Percentiles rank a stretch among this genome's conserved stretches.
phyloP scores from a whole-genome alignment of 2,888 invertebrate genomes.

The Petrophora chlorosata region DNA sequence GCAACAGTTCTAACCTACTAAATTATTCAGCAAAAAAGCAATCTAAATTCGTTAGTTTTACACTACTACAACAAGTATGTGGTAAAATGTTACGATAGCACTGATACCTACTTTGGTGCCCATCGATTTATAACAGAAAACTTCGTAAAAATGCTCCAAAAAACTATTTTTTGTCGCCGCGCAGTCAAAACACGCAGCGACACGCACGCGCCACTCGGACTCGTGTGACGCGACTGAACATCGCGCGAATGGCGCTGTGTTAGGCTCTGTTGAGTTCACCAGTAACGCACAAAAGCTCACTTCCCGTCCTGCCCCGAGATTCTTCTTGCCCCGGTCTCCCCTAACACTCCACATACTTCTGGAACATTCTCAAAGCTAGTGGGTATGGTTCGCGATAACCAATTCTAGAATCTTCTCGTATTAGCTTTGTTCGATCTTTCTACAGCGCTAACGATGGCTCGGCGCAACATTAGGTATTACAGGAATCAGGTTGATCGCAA shows the following conservation, averaged over 20 bases:
- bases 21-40: constrained; percentile 16
- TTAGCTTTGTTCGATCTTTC: too few species aligned
- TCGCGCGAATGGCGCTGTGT: constrained; percentile 20
- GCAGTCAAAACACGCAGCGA: background rate
- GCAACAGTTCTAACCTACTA: constrained; percentile 14
- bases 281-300: background rate
- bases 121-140: constrained; percentile 9
- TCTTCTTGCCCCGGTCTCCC: constrained; percentile 21
- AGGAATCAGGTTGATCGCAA: too few species aligned
- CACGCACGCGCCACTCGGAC: background rate
- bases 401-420: too few species aligned
- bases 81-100: constrained; percentile 2
- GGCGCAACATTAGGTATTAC: too few species aligned
- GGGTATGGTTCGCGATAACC: too few species aligned
- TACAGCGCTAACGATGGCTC: too few species aligned
- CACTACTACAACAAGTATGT: constrained; percentile 12
- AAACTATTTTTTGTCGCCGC: constrained; percentile 14
- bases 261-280: constrained; percentile 11
- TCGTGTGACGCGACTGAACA: constrained; percentile 15
- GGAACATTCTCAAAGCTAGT: too few species aligned
- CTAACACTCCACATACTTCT: too few species aligned
- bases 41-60: constrained; percentile 16
- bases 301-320: constrained; percentile 15
- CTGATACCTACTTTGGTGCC: constrained; percentile 3
- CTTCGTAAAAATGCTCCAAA: constrained; percentile 4